Percentiles rank a stretch among this genome's conserved stretches.
These are phyloP conservation scores for Nothobranchius furzeri DNA, from an alignment of 2,113 vertebrate species.

Conservation along the genomic window DNA sequence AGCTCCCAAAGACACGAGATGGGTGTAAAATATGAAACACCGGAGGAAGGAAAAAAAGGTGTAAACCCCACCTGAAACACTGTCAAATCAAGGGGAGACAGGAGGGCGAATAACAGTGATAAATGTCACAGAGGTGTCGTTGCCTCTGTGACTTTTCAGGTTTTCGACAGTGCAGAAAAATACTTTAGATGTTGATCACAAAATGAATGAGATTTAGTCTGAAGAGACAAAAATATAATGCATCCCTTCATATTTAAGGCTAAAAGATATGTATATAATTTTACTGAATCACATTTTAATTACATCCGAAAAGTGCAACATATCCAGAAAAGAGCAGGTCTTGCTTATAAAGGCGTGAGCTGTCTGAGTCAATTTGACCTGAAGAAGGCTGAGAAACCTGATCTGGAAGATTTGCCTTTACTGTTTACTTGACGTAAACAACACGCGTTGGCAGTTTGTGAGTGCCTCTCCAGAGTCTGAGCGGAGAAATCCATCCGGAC, in stretches of 20 bases:
- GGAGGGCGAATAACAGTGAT: constrained; percentile 62
- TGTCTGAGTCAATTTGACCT: background rate
- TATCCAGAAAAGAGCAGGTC: background rate
- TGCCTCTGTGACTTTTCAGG: constrained; percentile 26
- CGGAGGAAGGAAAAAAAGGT: constrained; percentile 32
- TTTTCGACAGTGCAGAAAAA: constrained; percentile 44
- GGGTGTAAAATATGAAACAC: constrained; percentile 35
- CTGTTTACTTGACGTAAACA: constrained; percentile 28
- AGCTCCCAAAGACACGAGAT: constrained; percentile 29
- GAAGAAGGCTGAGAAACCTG: constrained; percentile 1
- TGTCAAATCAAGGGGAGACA: constrained; percentile 57
- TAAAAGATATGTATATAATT: too few relatives aligned
- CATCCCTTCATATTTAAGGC: too few relatives aligned
- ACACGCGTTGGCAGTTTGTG: constrained; percentile 1
- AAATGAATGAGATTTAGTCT: background rate
- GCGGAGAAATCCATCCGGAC: constrained; percentile 30
- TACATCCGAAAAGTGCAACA: background rate
- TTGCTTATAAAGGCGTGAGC: background rate
- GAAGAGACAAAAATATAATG: background rate
- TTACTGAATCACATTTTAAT: too few relatives aligned
- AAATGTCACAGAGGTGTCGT: constrained; percentile 62
- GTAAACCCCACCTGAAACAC: constrained; percentile 47
- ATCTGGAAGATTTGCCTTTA: constrained; percentile 2
- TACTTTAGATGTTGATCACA: constrained; percentile 28
- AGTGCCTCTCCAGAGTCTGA: constrained; percentile 7